Evolutionary conservation across 2,113 vertebrate species (phyloP).

Genomic region (Cottus gobio): DNA sequence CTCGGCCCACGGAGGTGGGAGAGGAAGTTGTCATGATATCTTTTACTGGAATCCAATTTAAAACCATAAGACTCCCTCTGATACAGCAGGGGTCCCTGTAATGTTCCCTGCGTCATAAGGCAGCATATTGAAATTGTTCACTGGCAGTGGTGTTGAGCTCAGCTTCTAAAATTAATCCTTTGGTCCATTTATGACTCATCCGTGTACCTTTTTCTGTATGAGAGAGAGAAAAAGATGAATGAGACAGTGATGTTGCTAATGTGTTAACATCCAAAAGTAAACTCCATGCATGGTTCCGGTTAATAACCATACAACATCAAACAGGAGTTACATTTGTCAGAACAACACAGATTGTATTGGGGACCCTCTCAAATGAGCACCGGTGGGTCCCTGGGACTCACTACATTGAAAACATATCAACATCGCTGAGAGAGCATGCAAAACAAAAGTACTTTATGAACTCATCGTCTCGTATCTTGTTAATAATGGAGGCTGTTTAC

Average conservation of each 20-base stretch:
- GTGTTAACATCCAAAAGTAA: background rate
- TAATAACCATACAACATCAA: background rate
- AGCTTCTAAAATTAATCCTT: constrained; percentile 30
- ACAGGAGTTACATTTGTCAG: background rate
- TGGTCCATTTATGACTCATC: constrained; percentile 34
- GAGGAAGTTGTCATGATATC: constrained; percentile 5
- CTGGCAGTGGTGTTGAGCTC: constrained; percentile 4
- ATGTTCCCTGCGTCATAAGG: background rate
- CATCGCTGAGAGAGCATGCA: background rate
- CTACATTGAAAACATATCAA: background rate
- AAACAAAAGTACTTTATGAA: constrained; percentile 8
- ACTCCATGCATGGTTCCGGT: background rate
- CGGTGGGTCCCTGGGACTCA: background rate
- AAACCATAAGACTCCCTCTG: constrained; percentile 4
- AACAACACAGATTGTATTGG: background rate
- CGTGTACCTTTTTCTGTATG: constrained; percentile 8
- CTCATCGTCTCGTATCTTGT: background rate
- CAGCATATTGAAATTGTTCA: constrained; percentile 23
- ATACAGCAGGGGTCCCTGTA: constrained; percentile 15
- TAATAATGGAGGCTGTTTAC: background rate
- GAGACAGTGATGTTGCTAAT: background rate
- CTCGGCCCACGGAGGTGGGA: constrained; percentile 17
- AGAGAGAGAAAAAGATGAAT: background rate
- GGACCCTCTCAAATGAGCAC: background rate
- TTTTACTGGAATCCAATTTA: constrained; percentile 23